A percentile compares a stretch with the other conserved stretches of the same genome.
Conservation (phyloP, 2,888 invertebrate genomes). For the Machimus atricapillus region DNA sequence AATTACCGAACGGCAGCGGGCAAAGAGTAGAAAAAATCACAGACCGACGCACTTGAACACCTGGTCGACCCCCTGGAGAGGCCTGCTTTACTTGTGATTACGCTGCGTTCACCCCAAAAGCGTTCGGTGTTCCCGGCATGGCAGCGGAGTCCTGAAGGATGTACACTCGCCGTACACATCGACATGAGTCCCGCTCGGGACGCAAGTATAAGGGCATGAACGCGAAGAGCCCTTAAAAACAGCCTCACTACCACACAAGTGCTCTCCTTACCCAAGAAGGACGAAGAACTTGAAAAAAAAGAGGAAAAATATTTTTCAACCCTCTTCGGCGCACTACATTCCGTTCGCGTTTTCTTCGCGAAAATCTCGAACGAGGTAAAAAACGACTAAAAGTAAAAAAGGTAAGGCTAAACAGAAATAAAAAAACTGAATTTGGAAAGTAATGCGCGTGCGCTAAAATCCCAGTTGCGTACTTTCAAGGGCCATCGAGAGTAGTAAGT, state of each 20-base stretch:
- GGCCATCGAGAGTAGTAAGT: conserved; percentile 16
- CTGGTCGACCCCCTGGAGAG: conserved; percentile 50
- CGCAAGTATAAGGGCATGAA: conserved; percentile 25
- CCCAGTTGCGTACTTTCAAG: conserved; percentile 27
- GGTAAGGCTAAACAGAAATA: neutral
- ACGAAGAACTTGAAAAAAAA: conserved; percentile 28
- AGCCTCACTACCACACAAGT: conserved; percentile 40
- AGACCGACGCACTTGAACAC: conserved; percentile 51
- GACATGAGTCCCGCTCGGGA: neutral
- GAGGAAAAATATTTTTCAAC: conserved; percentile 29
- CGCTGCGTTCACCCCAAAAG: conserved; percentile 19
- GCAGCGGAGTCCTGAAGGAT: neutral
- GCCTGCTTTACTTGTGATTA: conserved; percentile 24
- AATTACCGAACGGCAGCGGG: neutral
- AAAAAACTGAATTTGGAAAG: neutral
- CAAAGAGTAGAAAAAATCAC: neutral
- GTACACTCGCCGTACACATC: neutral
- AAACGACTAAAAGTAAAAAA: neutral
- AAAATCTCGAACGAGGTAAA: neutral
- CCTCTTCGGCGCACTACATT: conserved; percentile 13
- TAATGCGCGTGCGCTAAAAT: conserved; percentile 13
- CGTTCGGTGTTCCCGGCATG: neutral
- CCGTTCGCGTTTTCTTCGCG: conserved; percentile 26
- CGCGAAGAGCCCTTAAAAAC: conserved; percentile 20
- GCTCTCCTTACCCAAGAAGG: conserved; percentile 18